Base-by-base conservation (phyloP, 2,888 invertebrate species). In the Philonicus albiceps region DNA sequence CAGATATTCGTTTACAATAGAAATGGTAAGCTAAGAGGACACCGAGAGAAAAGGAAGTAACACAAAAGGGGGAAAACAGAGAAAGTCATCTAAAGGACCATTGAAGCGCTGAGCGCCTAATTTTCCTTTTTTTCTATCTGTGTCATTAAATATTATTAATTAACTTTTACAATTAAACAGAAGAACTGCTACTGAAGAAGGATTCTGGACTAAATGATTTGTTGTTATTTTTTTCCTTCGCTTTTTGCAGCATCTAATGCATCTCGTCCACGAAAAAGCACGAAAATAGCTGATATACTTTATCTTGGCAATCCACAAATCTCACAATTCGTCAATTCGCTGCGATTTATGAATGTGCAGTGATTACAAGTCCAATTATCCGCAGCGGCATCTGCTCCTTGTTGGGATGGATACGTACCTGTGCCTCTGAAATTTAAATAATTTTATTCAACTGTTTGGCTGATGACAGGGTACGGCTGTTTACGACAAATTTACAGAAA, bases 321-420 rank as follows among this genome's bases (percentile, higher is more conserved):
- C 93, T 98, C 98, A 93, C 98, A 98, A 89, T 94, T 94, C 89
- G 93, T 94, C 89, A 94, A 94, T 88, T 95, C 95, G 88, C 95
- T 93, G 88, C 95, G 94, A 94, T 99, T 99, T 91, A 98, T 95
- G 93, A 96, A 99, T 88, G 99, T 99, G 94, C 99, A 99, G 90
- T 97, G 96, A 89, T 95, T 94, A 92, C 99, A 99, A 40, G 97
- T 97, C 98, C 99, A 99, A 73, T 72, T 80, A 34, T 64, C 78
- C 11, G 78, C 64, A 19, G 78, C 74, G n/a, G 85, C 87, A 74
- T 86, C 87, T 80, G 75, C 1, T 16, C 80, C 72, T 31, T 73
- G 55, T 19, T 64, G 53, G 1, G 78, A 78, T 49, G 78, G 78
- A 78, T 78, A 78, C 13, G 78, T 55, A 6, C 49, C 55, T 13